phyloP scores from a whole-genome alignment of 2,888 invertebrate species.

The Didymodactylos carnosus region DNA sequence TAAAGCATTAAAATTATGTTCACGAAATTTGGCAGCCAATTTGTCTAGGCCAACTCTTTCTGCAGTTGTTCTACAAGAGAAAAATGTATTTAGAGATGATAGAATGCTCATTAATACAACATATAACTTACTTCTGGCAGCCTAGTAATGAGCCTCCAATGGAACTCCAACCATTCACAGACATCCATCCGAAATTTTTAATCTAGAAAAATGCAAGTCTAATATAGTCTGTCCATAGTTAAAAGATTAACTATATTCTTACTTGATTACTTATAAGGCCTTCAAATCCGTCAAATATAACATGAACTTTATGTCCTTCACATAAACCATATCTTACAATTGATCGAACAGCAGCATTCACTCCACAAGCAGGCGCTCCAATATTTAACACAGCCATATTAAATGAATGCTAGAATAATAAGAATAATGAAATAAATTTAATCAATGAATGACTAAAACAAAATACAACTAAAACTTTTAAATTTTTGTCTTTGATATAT shows the following conservation, averaged over 20 bases:
- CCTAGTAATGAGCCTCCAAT: constrained; percentile 88
- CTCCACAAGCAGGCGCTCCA: constrained; percentile 94
- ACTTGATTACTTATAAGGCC: constrained; percentile 68
- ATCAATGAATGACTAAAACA: no score
- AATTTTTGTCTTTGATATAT: no score
- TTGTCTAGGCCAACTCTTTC: constrained; percentile 40
- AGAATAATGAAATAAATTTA: background rate
- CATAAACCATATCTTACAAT: constrained; percentile 87
- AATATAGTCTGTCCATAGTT: background rate
- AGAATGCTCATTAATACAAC: background rate
- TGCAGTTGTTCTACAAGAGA: constrained; percentile 49
- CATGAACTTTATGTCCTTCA: constrained; percentile 74
- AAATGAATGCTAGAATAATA: constrained; percentile 2
- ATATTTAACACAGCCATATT: constrained; percentile 75
- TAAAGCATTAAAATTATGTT: constrained; percentile 52
- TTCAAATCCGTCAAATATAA: constrained; percentile 82
- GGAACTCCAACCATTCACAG: constrained; percentile 88
- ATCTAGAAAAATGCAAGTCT: constrained; percentile 29
- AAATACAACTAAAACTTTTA: no score
- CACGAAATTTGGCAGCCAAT: constrained; percentile 65
- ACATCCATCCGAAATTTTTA: constrained; percentile 51
- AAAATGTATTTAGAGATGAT: background rate
- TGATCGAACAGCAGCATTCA: constrained; percentile 94
- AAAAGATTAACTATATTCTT: background rate
- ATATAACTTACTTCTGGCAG: constrained; percentile 49